These are phyloP conservation scores for Chaenogobius annularis DNA, from an alignment of 2,113 vertebrate genomes.

Conservation along the genomic window DNA sequence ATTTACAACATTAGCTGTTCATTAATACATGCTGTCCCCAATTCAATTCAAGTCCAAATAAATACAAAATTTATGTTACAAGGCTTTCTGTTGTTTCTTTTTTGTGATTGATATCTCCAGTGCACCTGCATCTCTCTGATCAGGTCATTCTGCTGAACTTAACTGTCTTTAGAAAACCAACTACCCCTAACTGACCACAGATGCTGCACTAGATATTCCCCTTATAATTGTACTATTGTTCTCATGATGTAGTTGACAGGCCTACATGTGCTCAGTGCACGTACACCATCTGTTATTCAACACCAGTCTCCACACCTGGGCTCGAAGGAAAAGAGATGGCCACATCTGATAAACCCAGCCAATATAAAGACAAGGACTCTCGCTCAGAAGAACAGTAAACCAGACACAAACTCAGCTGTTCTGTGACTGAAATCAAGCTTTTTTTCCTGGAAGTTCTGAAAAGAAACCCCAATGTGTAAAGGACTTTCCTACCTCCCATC, in stretches of 20 bases:
- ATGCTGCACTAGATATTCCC: not conserved
- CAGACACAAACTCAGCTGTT: not conserved
- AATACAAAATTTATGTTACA: not conserved
- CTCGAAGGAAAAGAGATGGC: slow-evolving; percentile 11
- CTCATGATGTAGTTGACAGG: slow-evolving; percentile 30
- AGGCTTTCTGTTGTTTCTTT: not conserved
- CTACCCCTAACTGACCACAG: slow-evolving; percentile 32
- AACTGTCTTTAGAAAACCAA: not conserved
- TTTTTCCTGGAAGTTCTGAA: slow-evolving; percentile 1
- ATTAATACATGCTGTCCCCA: too few species aligned
- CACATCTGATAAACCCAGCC: slow-evolving; percentile 25
- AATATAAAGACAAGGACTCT: slow-evolving; percentile 46
- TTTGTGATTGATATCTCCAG: slow-evolving; percentile 10
- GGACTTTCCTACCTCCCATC: slow-evolving; percentile 71
- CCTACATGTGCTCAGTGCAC: slow-evolving; percentile 2
- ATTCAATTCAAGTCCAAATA: too few species aligned
- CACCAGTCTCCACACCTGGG: slow-evolving; percentile 21
- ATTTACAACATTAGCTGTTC: too few species aligned
- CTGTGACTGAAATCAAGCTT: not conserved
- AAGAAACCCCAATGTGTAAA: slow-evolving; percentile 64
- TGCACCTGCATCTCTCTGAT: slow-evolving; percentile 54
- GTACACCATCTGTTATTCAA: slow-evolving; percentile 18
- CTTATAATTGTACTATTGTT: slow-evolving; percentile 19
- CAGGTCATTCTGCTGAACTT: slow-evolving; percentile 20
- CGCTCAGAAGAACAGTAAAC: not conserved